Evolutionary conservation across 23 tunicate species (phyloP), one percentile per base, ranked within the genome.

Genomic region (Trididemnum miniatum): DNA sequence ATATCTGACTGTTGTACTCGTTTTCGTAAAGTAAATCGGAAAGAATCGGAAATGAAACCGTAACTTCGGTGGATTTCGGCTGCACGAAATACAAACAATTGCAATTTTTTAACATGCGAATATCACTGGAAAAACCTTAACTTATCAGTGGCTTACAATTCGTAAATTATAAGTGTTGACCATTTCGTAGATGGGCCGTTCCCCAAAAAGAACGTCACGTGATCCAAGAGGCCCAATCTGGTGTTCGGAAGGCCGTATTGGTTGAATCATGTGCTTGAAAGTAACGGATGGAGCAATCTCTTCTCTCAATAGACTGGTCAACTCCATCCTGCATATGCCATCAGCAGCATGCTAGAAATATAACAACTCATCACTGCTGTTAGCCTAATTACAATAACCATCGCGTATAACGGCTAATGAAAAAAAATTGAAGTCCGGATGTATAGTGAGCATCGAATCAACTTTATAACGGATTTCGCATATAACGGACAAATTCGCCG

Each of bases 21-120:
- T 76, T 93, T 59, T 93, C 98, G 49, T 93, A 93, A 7, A 93
- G 51, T 20, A 93, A 71, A 74, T 93, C 98, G 31, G 86, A 83
- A 63, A 93, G 69, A 9, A 87, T 54, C 15, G 98, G 93, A 76
- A 86, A 93, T 22, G 77, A 79, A 2, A 90, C 74, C 0, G 65
- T 77, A 35, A 88, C 89, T 28, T 93, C 98, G 30, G 87, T 35
- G 15, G 89, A 49, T 59, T 93, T 93, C 34, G 84, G 38, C 75
- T 67, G 25, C 3, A 67, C 31, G 32, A 67, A 37, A 3, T 30
- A 5, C 12, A 67, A 67, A 62, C 9, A 7, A 7, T 44, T 44
- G 15, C 15, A 7, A 44, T 44, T 44, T 44, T 44, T 44, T 15
- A 44, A 44, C 9, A 44, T 44, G 54, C 54, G 9, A 44, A 44